Conservation (phyloP, 1,140 invertebrate genomes). For the Zaprionus davidi region DNA sequence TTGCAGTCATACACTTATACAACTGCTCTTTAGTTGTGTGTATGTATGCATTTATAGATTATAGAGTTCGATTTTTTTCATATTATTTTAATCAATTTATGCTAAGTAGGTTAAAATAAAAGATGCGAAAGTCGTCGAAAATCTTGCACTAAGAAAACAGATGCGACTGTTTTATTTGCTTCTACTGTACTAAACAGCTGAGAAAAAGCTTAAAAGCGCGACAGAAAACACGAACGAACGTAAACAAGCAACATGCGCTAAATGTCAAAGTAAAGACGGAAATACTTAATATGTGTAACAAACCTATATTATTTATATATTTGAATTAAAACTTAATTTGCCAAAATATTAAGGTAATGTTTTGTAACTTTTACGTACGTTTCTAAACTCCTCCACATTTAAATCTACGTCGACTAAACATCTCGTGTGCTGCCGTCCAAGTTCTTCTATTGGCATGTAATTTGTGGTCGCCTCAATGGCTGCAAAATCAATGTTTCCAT, state of each 20-base stretch:
- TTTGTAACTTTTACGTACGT: constrained; percentile 51
- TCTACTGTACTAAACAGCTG: constrained; percentile 64
- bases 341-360: not conserved
- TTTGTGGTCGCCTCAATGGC: constrained; percentile 66
- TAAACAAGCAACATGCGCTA: constrained; percentile 35
- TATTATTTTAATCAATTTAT: not conserved
- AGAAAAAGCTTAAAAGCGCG: constrained; percentile 42
- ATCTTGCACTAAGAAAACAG: not conserved
- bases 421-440: constrained; percentile 43
- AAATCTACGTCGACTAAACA: constrained; percentile 61
- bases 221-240: constrained; percentile 15
- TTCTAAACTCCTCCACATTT: constrained; percentile 52
- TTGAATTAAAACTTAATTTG: not conserved
- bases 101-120: not conserved
- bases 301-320: constrained; percentile 2
- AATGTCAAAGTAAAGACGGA: constrained; percentile 52
- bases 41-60: not conserved
- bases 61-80: too few species aligned
- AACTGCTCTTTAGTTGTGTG: not conserved
- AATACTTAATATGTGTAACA: constrained; percentile 3
- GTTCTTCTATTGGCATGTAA: constrained; percentile 46
- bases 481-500: constrained; percentile 67
- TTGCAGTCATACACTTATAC: constrained; percentile 70
- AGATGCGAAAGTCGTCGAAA: not conserved
- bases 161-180: constrained; percentile 6